A percentile compares a stretch with the other conserved stretches of the same genome.
These are phyloP conservation scores for Stegostoma tigrinum DNA, from an alignment of 2,113 vertebrate species.

Conservation along the genomic window DNA sequence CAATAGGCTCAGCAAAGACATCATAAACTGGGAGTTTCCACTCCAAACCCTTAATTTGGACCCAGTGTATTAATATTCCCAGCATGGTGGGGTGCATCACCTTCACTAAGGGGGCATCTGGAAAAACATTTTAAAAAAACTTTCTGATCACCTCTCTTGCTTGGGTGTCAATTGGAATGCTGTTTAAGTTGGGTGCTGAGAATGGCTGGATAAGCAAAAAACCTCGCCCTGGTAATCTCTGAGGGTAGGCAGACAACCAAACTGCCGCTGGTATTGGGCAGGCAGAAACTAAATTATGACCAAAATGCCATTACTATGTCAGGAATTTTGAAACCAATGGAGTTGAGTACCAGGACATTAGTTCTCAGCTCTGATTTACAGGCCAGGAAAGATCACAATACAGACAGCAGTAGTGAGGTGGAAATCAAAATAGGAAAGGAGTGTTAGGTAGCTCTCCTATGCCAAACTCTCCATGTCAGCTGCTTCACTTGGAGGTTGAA, in stretches of 20 bases:
- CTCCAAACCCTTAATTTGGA: background rate
- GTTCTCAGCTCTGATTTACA: background rate
- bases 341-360: background rate
- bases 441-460: background rate
- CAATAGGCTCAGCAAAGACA: background rate
- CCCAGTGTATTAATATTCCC: background rate
- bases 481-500: background rate
- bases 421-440: background rate
- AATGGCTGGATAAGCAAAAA: background rate
- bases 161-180: background rate
- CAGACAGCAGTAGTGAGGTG: background rate
- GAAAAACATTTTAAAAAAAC: background rate
- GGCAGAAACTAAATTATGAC: background rate
- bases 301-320: background rate
- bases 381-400: background rate
- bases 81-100: background rate
- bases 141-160: background rate
- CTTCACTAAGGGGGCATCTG: background rate
- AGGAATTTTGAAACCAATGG: background rate
- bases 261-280: background rate
- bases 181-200: background rate
- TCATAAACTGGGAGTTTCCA: background rate
- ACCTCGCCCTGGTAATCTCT: background rate
- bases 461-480: background rate
- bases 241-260: background rate